Evolutionary conservation across 2,888 invertebrate genomes (phyloP), one percentile per base, ranked within the genome.

Genomic region (Drosophila eohydei): DNA sequence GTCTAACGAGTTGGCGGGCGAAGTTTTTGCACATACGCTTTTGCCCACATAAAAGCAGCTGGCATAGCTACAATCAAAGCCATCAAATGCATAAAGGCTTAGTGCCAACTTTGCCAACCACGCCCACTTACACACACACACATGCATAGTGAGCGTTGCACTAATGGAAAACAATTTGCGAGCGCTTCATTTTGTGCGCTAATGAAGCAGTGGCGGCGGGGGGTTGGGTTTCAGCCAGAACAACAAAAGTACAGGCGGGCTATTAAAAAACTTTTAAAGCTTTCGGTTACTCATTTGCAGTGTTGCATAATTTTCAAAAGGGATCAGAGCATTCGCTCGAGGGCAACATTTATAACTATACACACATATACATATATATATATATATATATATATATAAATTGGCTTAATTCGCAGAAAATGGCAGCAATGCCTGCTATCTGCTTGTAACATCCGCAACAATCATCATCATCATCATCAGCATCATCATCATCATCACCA

Each of bases 81-180:
- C 88, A 85, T 88, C 84, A 88, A 85, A 81, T 79, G 86, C 86
- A 85, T 81, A 85, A 88, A 85, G 84, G 88, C 86, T 88, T 83
- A 85, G 83, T 64, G 71, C 57, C 51, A 83, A 82, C 66, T 61
- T 71, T 67, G 66, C 44, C 61, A 63, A 58, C 30, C 63, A 12
- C 28, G 0, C 44, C 3, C 64, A 40, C 40, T 11, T 4, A 2
- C 16, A 16, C 38, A 21, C 40, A 54, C 40, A 52, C 56, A 65
- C 57, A 43, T 0, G 60, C 6, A n/a, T 11, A 40, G 26, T 28
- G 51, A 58, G 65, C 67, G 66, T 32, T 57, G 71, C 71, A 67
- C 74, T 86, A 81, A 87, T 84, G 80, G 82, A 82, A 87, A 85
- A 77, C 83, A 76, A 79, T 83, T 81, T 85, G 72, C 79, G 66